A percentile compares a stretch with the other conserved stretches of the same genome.
Evolutionary conservation across 2,797 vertebrate species (phyloP).

Genomic region (Basileuterus tristriatus): DNA sequence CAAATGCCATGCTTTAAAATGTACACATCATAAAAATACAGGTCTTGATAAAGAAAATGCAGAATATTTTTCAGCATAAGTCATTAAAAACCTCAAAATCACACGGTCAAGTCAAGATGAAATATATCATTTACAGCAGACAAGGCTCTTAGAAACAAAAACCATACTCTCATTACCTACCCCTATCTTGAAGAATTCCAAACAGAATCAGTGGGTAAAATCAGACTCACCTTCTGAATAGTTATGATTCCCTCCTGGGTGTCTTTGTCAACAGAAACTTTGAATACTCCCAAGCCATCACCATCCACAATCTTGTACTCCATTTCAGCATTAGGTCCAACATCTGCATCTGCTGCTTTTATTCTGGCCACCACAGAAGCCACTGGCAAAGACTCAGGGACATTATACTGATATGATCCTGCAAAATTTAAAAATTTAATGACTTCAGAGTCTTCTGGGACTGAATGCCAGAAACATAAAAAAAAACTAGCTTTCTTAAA

Average conservation of each 20-base stretch:
- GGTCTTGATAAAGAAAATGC: rapidly evolving
- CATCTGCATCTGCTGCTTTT: slow-evolving; percentile 91
- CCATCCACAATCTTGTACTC: slow-evolving; percentile 93
- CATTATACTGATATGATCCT: slow-evolving; percentile 92
- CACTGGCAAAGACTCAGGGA: slow-evolving; percentile 88
- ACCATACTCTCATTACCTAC: not conserved
- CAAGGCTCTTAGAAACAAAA: not conserved
- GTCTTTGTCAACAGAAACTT: slow-evolving; percentile 90
- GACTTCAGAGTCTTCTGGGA: not conserved
- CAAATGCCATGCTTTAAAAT: not conserved
- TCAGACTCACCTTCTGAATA: slow-evolving; percentile 85
- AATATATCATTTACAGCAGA: not conserved
- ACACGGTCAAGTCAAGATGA: not conserved
- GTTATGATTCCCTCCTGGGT: slow-evolving; percentile 92
- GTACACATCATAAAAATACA: not conserved
- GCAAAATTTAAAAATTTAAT: slow-evolving; percentile 58
- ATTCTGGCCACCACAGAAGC: slow-evolving; percentile 90
- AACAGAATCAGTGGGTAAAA: not conserved
- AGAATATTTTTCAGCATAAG: not conserved
- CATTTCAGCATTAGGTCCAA: slow-evolving; percentile 92
- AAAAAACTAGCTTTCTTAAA: not conserved
- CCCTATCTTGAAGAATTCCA: not conserved
- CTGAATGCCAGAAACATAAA: not conserved
- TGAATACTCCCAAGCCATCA: slow-evolving; percentile 87
- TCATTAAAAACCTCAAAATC: not conserved